phyloP scores from a whole-genome alignment of 2,113 vertebrate species.

The Campylomormyrus numenius region DNA sequence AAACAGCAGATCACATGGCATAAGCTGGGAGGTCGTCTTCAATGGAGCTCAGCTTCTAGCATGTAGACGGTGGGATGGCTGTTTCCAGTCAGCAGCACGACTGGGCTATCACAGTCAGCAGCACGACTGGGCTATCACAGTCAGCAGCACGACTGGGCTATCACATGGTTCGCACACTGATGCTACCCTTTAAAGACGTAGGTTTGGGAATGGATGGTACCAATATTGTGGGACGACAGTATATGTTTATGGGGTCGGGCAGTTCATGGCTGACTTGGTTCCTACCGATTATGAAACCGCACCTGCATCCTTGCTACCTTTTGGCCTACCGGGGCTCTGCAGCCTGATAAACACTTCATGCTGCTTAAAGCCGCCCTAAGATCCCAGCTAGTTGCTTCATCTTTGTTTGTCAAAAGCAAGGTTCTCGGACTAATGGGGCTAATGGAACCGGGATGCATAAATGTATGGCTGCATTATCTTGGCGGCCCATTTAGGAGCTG shows the following conservation, averaged over 20 bases:
- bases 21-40: neutral
- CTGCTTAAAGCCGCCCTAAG: conserved; percentile 59
- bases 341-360: conserved; percentile 50
- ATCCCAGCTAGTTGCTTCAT: conserved; percentile 57
- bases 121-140: too few species aligned
- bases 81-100: neutral
- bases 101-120: too few species aligned
- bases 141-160: too few species aligned
- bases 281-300: neutral
- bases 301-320: neutral
- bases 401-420: conserved; percentile 49
- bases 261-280: neutral
- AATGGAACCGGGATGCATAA: neutral
- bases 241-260: neutral
- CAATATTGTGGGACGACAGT: neutral
- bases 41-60: neutral
- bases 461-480: neutral
- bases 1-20: neutral
- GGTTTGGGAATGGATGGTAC: neutral
- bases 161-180: neutral
- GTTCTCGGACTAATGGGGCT: neutral
- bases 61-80: neutral
- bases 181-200: neutral
- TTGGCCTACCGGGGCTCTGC: conserved; percentile 42
- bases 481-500: neutral